Conservation (phyloP, 2,888 invertebrate species). For the Lycaena phlaeas region DNA sequence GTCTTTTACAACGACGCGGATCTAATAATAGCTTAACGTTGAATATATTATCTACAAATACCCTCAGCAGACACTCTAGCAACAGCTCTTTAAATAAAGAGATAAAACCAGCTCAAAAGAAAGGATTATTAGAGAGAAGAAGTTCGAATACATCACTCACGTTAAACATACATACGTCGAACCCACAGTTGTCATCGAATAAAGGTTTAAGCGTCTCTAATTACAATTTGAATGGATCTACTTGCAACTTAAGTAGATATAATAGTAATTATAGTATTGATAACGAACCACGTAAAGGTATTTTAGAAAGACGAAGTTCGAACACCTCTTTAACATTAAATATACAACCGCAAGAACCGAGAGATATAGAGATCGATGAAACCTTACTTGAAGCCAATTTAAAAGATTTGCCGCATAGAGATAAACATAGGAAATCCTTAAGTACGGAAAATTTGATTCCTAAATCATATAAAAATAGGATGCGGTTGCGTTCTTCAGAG, state of each 20-base stretch:
- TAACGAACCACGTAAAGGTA: conserved; percentile 71
- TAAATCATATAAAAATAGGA: conserved; percentile 59
- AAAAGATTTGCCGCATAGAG: conserved; percentile 47
- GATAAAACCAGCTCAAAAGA: conserved; percentile 58
- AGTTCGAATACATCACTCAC: conserved; percentile 94
- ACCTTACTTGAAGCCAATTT: conserved; percentile 43
- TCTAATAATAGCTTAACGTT: conserved; percentile 90
- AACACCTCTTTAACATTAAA: conserved; percentile 86
- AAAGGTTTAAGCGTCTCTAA: conserved; percentile 64
- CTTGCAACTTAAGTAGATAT: conserved; percentile 60
- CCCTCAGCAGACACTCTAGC: conserved; percentile 69
- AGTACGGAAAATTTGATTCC: conserved; percentile 75
- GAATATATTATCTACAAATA: conserved; percentile 74
- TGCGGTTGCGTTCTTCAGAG: conserved; percentile 38
- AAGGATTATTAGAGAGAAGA: conserved; percentile 85
- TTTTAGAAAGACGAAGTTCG: conserved; percentile 83
- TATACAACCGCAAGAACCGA: conserved; percentile 55
- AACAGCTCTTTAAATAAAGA: conserved; percentile 70
- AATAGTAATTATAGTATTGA: conserved; percentile 66
- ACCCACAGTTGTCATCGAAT: conserved; percentile 58
- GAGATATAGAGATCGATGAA: conserved; percentile 62
- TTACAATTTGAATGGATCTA: conserved; percentile 65
- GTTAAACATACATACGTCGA: conserved; percentile 75
- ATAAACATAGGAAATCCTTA: conserved; percentile 69
- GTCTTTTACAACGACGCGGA: conserved; percentile 83